Evolutionary conservation across 1,140 invertebrate genomes (phyloP), one percentile per base, ranked within the genome.

Genomic region (Alviniconcha marisindica): DNA sequence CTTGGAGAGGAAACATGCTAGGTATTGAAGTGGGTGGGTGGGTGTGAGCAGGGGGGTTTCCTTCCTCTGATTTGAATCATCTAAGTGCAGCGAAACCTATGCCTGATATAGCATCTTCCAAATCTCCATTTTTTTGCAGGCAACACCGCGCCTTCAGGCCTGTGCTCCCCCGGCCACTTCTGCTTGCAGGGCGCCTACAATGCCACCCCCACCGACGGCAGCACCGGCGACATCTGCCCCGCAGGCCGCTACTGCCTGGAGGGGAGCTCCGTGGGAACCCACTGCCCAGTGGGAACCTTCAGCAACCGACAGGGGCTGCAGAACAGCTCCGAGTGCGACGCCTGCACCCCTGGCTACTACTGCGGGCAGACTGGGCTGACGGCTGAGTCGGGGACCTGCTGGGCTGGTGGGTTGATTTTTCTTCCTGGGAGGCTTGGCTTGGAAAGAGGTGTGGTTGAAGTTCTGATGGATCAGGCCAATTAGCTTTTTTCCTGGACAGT

Each of bases 221-320:
- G 78, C 15, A 91, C 88, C 14, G 90, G 90, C 24, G 83, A 91
- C 74, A 89, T 92, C 73, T 92, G 92, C 82, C 91, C 91, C 18
- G 82, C 87, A n/a, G 92, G 92, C 1, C 77, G 79, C 1, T 92
- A 87, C 85, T 92, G 92, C 84, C 60, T 76, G 7, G 66, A 78
- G 15, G 92, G 92, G 36, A 92, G 89, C 83, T 84, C 89, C 3
- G 86, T 86, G 10, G 91, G 91, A 21, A 77, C 63, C 14, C 87
- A 87, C 5, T 92, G 92, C 84, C 91, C 89, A 33, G 74, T 87
- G 76, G 91, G 91, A 31, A 92, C 91, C 7, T 92, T 90, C 87
- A 92, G 90, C 85, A 91, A 88, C 73, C 82, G 66, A n/a, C 84
- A 71, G 14, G 91, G 91, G 31, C 83, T 92, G 28, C 85, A 78